Evolutionary conservation across 2,113 vertebrate species (phyloP).

Genomic region (Lophotis ruficrista): DNA sequence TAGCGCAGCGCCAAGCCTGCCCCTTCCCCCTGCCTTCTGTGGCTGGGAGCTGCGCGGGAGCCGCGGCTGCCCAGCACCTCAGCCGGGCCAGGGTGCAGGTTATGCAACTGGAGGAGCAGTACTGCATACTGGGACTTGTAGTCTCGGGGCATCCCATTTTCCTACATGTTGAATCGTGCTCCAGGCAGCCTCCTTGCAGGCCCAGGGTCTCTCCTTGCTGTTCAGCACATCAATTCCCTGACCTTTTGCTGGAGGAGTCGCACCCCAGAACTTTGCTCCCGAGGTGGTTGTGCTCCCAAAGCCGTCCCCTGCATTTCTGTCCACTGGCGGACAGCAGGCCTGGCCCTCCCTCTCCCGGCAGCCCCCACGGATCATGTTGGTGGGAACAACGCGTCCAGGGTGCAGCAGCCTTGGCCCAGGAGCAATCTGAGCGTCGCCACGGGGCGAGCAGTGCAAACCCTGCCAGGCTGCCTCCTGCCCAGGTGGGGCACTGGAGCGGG

Average conservation of each 20-base stretch:
- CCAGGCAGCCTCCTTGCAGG: neutral
- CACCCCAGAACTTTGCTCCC: fast-evolving
- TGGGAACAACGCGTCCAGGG: neutral
- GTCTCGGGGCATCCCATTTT: fast-evolving
- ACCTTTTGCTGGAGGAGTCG: fast-evolving
- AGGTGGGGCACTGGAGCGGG: fast-evolving
- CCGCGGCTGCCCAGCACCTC: neutral
- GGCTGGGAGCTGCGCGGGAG: fast-evolving
- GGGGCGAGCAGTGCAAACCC: fast-evolving
- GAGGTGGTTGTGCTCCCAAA: fast-evolving
- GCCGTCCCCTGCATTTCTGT: neutral
- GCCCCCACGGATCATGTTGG: fast-evolving
- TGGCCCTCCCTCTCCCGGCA: neutral
- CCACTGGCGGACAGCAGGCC: fast-evolving
- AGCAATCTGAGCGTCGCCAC: too few species aligned
- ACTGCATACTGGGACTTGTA: neutral
- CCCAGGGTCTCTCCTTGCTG: too few species aligned
- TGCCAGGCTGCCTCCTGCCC: fast-evolving
- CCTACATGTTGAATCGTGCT: fast-evolving
- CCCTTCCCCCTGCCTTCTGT: neutral
- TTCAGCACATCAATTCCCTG: neutral
- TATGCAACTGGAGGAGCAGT: neutral
- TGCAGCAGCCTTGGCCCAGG: neutral
- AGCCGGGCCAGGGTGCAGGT: neutral
- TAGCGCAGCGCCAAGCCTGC: neutral